Base-by-base conservation (phyloP, 2,797 vertebrate genomes). In the Artibeus jamaicensis region DNA sequence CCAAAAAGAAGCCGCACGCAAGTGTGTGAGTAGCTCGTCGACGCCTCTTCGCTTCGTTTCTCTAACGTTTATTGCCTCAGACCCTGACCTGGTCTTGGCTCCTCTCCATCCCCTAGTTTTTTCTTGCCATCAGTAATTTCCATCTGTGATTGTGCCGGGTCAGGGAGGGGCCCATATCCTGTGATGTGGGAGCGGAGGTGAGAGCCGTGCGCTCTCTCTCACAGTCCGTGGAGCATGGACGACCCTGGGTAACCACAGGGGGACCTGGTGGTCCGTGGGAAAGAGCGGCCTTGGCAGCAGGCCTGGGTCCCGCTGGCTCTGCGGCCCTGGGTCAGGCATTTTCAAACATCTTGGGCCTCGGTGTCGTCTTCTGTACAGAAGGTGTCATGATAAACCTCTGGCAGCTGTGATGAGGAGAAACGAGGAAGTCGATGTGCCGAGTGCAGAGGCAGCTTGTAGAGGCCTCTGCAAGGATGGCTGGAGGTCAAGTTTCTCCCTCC, bases 1-100 rank as follows among this genome's bases (percentile, higher is more conserved):
- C 99, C 96, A 99, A 99, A 96, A 99, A 99, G 99, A 99, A 99
- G 98, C 99, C 99, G 0, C 99, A 99, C 3, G 99, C 99, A 82
- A 99, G 99, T 0, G 99, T 99, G 99, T 99, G 93, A 99, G 99
- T 99, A 96, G 44, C 0, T 0, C 0, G 0, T 1, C 18, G 9
- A 46, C 16, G 10, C 44, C 59, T 73, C 83, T 57, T 86, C 86
- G 7, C 39, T 0, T 21, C 5, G 0, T 44, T 42, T 26, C 21
- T 15, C 68, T 22, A 1, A 2, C 3, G 6, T 2, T 18, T 29
- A 4, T 14, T 1, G 5, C 0, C 32, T n/a, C 29, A 12, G 73
- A 22, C 12, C 3, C 42, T 0, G 16, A 7, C 18, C 4, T 15
- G 32, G 46, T 50, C 19, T 0, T 7, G 6, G 21, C 8, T 4